Evolutionary conservation across 2,888 invertebrate genomes (phyloP), one percentile per base, ranked within the genome.

Genomic region (Nomada hirtipes): DNA sequence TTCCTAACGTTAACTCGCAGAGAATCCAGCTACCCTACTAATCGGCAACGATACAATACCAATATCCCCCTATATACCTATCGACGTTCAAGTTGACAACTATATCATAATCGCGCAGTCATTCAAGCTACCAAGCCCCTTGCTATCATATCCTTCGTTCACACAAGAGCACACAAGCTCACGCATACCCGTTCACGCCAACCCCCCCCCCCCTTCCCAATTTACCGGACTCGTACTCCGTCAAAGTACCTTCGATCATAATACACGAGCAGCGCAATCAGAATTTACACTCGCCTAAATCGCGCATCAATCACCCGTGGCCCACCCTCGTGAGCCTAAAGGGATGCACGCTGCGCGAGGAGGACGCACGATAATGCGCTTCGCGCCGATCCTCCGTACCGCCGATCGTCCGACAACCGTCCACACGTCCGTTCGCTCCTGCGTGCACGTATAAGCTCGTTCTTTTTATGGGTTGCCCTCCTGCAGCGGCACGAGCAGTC

Each of bases 401-500:
- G 63, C 76, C 77, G 47, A 72, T 79, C 72, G 50, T 79, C 76
- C 52, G 52, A 50, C 65, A 53, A 26, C 52, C 75, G 74, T 73
- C 76, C 70, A 68, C 64, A 65, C 70, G 72, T 78, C 60, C 74
- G 63, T 50, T 86, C 85, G 82, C 74, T 80, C 78, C 86, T 80
- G 60, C 76, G 83, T 81, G 47, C 71, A 55, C 76, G 78, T 77
- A 76, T 85, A 86, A 83, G 83, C 81, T 83, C 86, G 84, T 86
- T 89, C 88, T 86, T 88, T 89, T 88, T 88, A 84, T 86, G 79
- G 78, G 71, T 74, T 80, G 82, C 87, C 86, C 88, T 88, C 87
- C 89, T 84, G 82, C 86, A 72, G 87, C 86, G 91, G 72, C 92
- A 92, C 92, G 90, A 91, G 91, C 89, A 86, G 92, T 89, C 93